Evolutionary conservation across 2,888 invertebrate species (phyloP), one percentile per base, ranked within the genome.

Genomic region (Heliconius charithonia): DNA sequence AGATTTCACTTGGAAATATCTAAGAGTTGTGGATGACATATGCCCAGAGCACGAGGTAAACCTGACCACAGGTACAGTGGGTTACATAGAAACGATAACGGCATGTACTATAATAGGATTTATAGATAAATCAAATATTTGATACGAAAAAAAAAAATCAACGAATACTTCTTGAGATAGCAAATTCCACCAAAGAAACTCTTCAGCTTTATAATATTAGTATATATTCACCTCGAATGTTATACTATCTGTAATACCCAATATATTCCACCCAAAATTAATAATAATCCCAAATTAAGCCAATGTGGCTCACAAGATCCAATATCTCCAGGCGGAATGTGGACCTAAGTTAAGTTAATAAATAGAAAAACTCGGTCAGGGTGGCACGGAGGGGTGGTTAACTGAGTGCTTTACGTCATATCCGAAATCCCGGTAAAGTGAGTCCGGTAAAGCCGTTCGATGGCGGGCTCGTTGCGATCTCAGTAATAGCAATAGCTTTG

Each of bases 401-500:
- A 92, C 91, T 92, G 93, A 94, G 94, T 94, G 93, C 91, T 93
- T 93, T 93, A 93, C 94, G 94, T 94, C 94, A 95, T 94, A 94
- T 93, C 93, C 92, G 92, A 94, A 94, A 95, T 94, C 94, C 94
- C 92, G 90, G 94, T 93, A 92, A 92, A 94, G 94, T 93, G 94
- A 94, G 93, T 92, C 90, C 92, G 86, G 92, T 90, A 91, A 93
- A 92, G 90, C 92, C 89, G 93, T 94, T 94, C 95, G 94, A 95
- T 94, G 95, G 92, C 91, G 90, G 86, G 84, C 82, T 81, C 85
- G 83, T 87, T 89, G 93, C 93, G 92, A 93, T 93, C 93, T 92
- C 91, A 87, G 93, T 94, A 94, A 95, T 94, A 93, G 95, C 93
- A 92, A 95, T 94, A 93, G 94, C 94, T 94, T 94, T 95, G 93